A percentile compares a stretch with the other conserved stretches of the same genome.
Evolutionary conservation across 2,888 invertebrate species (phyloP).

Genomic region (Athetis lepigone): DNA sequence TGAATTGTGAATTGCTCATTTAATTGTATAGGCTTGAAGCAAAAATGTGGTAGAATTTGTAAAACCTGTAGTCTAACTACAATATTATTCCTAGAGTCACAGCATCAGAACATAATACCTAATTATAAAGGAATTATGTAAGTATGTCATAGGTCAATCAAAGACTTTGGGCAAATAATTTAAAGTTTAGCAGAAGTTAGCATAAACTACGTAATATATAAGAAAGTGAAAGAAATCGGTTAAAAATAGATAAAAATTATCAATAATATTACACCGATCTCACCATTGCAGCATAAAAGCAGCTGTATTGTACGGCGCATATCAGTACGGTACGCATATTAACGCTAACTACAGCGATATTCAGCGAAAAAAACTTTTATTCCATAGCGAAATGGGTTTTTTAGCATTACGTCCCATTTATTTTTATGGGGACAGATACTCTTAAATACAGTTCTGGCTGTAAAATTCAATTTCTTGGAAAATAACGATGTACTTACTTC

Average conservation of each 20-base stretch:
- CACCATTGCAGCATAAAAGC: slow-evolving; percentile 51
- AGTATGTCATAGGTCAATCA: not conserved
- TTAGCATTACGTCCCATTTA: slow-evolving; percentile 36
- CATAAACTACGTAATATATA: no score
- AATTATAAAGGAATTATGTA: no score
- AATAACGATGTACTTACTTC: slow-evolving; percentile 18
- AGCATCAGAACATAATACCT: no score
- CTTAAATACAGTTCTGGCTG: not conserved
- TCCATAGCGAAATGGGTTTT: slow-evolving; percentile 41
- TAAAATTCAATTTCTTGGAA: slow-evolving; percentile 13
- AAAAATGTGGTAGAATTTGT: slow-evolving; percentile 35
- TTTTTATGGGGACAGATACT: slow-evolving; percentile 38
- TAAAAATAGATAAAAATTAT: not conserved
- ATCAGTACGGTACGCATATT: slow-evolving; percentile 48
- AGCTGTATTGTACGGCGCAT: slow-evolving; percentile 41
- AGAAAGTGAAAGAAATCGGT: no score
- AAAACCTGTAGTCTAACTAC: no score
- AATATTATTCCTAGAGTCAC: no score
- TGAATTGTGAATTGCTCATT: slow-evolving; percentile 36
- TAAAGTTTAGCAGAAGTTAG: no score
- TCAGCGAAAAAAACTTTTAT: slow-evolving; percentile 39
- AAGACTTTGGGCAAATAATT: no score
- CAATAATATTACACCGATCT: not conserved
- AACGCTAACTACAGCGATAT: slow-evolving; percentile 30
- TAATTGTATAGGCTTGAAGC: slow-evolving; percentile 33